These are phyloP conservation scores for Lycocerus yunnanus DNA, from an alignment of 2,888 invertebrate species.

Conservation along the genomic window DNA sequence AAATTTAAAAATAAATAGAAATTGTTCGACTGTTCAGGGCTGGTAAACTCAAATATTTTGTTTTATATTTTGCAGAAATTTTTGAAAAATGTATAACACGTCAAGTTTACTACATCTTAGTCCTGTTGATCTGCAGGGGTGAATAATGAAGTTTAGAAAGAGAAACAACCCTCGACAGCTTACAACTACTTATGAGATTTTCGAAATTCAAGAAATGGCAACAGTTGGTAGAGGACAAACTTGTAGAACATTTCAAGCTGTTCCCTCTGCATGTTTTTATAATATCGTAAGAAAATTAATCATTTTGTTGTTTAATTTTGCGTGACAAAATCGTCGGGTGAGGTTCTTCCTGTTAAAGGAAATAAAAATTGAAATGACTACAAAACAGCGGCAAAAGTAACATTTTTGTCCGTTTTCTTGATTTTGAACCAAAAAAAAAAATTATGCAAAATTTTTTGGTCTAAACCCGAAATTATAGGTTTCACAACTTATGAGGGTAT, in stretches of 20 bases:
- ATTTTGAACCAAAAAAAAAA: no score
- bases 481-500: no score
- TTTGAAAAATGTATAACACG: neutral
- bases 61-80: neutral
- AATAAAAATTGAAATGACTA: no score
- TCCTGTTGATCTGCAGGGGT: neutral
- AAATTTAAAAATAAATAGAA: neutral
- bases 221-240: neutral
- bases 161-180: neutral
- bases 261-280: neutral
- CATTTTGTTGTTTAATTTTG: no score
- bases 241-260: neutral
- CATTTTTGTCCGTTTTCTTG: no score
- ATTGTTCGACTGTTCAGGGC: neutral
- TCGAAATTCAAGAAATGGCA: neutral
- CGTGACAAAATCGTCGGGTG: no score
- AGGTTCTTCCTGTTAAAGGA: no score
- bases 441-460: no score
- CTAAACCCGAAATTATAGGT: no score
- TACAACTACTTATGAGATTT: neutral
- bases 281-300: no score
- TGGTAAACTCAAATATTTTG: neutral
- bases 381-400: no score
- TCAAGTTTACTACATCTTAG: neutral
- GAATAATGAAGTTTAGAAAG: neutral